Evolutionary conservation across 2,797 vertebrate genomes (phyloP).

Genomic region (Schizopygopsis pylzovi): DNA sequence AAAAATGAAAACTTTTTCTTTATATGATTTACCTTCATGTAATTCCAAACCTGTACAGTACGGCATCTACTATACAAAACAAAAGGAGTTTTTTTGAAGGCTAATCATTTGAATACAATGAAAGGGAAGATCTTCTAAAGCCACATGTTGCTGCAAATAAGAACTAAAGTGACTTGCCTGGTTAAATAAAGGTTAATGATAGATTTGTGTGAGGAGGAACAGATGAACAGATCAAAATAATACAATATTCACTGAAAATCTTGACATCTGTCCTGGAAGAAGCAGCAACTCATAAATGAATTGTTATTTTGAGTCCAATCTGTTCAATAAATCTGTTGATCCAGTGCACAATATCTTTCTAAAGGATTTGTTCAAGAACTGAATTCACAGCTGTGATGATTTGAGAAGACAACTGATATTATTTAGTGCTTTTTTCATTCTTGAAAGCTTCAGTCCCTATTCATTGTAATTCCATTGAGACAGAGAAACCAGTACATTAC

Average conservation of each 20-base stretch:
- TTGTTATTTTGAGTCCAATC: neutral
- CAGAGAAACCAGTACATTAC: neutral
- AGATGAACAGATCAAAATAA: neutral
- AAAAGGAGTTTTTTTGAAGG: neutral
- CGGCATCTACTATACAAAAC: neutral
- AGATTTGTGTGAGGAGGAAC: neutral
- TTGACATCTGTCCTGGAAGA: neutral
- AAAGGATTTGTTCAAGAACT: neutral
- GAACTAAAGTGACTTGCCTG: neutral
- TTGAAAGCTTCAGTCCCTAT: neutral
- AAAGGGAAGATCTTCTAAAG: neutral
- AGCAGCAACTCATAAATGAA: neutral
- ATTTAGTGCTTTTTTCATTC: neutral
- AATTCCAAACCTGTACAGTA: constrained; percentile 12
- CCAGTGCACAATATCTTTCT: neutral
- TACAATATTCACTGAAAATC: neutral
- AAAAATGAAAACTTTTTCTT: neutral
- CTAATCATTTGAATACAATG: neutral
- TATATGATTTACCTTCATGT: neutral
- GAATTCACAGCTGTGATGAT: neutral
- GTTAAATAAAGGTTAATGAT: neutral
- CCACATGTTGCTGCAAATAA: neutral
- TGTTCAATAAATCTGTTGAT: neutral
- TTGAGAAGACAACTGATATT: neutral
- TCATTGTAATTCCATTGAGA: neutral